A percentile compares a stretch with the other conserved stretches of the same genome.
These are phyloP conservation scores for Gryon sp. DNA, from an alignment of 1,140 invertebrate genomes.

Conservation along the genomic window DNA sequence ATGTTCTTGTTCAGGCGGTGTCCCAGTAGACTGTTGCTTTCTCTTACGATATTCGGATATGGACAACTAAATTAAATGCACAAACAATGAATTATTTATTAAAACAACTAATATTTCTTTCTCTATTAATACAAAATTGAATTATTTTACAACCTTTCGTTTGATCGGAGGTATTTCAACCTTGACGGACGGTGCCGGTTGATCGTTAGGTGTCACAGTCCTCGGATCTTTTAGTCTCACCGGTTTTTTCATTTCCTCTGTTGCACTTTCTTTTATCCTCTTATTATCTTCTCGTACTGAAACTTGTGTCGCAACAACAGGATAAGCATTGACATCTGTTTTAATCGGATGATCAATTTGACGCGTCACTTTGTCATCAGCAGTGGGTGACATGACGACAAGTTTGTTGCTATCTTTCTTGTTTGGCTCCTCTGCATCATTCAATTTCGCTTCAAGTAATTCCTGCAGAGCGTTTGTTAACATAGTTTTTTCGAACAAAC, in stretches of 20 bases:
- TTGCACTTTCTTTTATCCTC: slow-evolving; percentile 4
- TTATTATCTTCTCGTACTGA: background rate
- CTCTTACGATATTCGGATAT: slow-evolving; percentile 86
- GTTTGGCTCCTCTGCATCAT: slow-evolving; percentile 44
- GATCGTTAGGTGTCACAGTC: slow-evolving; percentile 74
- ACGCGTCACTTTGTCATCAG: too few species aligned
- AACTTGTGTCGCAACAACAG: too few species aligned
- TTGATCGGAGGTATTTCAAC: slow-evolving; percentile 75
- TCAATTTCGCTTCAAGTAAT: slow-evolving; percentile 71
- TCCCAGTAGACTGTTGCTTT: slow-evolving; percentile 79
- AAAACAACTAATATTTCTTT: too few species aligned
- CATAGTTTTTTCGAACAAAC: slow-evolving; percentile 69
- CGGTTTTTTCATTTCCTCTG: slow-evolving; percentile 8
- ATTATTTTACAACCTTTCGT: slow-evolving; percentile 79
- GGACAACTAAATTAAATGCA: slow-evolving; percentile 82
- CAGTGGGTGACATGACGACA: background rate
- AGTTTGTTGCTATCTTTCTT: background rate
- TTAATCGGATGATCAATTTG: too few species aligned
- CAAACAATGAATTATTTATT: too few species aligned
- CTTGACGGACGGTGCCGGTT: slow-evolving; percentile 63
- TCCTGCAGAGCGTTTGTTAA: slow-evolving; percentile 72
- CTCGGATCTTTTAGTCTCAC: slow-evolving; percentile 75
- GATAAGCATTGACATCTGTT: too few species aligned
- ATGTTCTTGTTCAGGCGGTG: slow-evolving; percentile 73
- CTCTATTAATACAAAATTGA: too few species aligned